A percentile compares a stretch with the other conserved stretches of the same genome.
Conservation (phyloP, 2,113 vertebrate genomes). For the Tympanuchus pallidicinctus region DNA sequence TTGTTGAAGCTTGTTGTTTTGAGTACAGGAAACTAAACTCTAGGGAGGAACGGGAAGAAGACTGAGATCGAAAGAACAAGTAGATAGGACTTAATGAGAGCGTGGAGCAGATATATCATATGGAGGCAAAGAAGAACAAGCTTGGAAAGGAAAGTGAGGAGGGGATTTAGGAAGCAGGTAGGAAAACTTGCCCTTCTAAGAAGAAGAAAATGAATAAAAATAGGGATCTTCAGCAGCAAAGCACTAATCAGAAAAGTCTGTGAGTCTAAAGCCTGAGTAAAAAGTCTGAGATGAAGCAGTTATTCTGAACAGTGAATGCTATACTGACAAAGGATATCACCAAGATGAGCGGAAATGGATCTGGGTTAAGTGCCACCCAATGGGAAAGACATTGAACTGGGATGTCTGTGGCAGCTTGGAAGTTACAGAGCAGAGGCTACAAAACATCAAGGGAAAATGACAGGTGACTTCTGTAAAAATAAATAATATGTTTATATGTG, state of each 20-base stretch:
- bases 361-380: background rate
- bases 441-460: background rate
- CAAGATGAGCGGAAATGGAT: background rate
- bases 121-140: background rate
- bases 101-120: background rate
- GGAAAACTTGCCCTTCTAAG: background rate
- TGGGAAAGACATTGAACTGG: background rate
- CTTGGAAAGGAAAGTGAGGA: background rate
- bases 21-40: background rate
- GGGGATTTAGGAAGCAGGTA: background rate
- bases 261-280: background rate
- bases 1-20: background rate
- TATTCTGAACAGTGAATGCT: background rate
- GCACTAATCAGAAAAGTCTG: background rate
- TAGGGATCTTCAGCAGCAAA: background rate
- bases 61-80: background rate
- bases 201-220: background rate
- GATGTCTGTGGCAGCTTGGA: background rate
- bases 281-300: background rate
- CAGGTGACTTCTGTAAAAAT: conserved; percentile 9
- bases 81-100: background rate
- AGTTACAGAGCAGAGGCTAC: background rate
- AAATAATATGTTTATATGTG: background rate
- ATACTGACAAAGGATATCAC: background rate
- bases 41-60: background rate